These are phyloP conservation scores for Sphaerodactylus townsendi DNA, from an alignment of 2,113 vertebrate species.

Conservation along the genomic window DNA sequence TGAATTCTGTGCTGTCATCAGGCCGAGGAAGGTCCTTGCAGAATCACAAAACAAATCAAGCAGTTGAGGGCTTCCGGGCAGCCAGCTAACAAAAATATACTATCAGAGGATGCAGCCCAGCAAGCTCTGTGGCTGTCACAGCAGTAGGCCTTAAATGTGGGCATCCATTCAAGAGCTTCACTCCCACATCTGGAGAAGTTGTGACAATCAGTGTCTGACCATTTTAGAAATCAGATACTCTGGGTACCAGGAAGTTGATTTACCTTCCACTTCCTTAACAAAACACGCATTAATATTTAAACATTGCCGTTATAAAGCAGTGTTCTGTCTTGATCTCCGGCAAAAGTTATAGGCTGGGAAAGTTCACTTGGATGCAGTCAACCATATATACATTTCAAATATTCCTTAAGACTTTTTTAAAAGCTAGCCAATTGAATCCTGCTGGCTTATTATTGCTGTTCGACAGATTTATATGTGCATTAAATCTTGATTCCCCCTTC, in stretches of 20 bases:
- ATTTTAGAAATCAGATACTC: conserved; percentile 86
- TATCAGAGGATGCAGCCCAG: conserved; percentile 78
- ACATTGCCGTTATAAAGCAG: conserved; percentile 77
- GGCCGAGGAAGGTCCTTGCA: conserved; percentile 77
- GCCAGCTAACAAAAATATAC: conserved; percentile 88
- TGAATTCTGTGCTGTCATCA: conserved; percentile 78
- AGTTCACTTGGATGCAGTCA: conserved; percentile 55
- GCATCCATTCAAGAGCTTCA: conserved; percentile 79
- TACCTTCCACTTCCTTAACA: conserved; percentile 90
- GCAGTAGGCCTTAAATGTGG: conserved; percentile 80
- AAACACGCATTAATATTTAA: conserved; percentile 86
- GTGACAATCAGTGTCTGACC: conserved; percentile 73
- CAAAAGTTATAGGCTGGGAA: conserved; percentile 73
- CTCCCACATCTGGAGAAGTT: conserved; percentile 81
- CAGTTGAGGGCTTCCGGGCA: conserved; percentile 82
- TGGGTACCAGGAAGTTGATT: conserved; percentile 89
- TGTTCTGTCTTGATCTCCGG: conserved; percentile 68
- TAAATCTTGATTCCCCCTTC: conserved; percentile 54
- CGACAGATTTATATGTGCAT: conserved; percentile 62
- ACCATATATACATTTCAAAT: conserved; percentile 58
- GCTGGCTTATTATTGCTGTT: conserved; percentile 60
- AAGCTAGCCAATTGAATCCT: conserved; percentile 64
- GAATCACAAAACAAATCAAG: conserved; percentile 83
- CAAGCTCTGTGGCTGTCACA: conserved; percentile 76
- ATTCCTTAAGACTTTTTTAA: conserved; percentile 49